Evolutionary conservation across 1,140 invertebrate species (phyloP), one percentile per base, ranked within the genome.

Genomic region (Pogonognathellus flavescens): DNA sequence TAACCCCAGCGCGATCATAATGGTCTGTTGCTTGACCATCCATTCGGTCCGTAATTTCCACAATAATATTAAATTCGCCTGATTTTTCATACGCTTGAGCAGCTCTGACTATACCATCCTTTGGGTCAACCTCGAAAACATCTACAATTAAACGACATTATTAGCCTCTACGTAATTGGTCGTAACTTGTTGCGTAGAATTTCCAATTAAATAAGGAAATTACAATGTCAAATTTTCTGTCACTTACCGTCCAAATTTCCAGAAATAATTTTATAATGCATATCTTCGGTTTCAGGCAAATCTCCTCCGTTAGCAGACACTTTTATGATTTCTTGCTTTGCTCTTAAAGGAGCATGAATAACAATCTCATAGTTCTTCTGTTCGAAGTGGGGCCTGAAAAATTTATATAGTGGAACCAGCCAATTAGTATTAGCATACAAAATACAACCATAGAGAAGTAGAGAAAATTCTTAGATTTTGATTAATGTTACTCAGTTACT

Each of bases 221-320:
- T 66, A 66, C 14, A 66, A 81, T 49, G 14, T n/a, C n/a, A 72
- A 41, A 18, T 50, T 60, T 52, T 93, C 93, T n/a, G 7, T 41
- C 16, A 1, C 8, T 49, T 41, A 76, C 70, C 93, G 84, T 93
- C 91, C 57, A 94, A 93, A 90, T 95, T 96, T 88, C 95, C 95
- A 7, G 91, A 91, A 14, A 94, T 90, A 31, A 98, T 97, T 20
- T 85, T 84, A 52, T 85, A 89, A 90, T 93, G 93, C 49, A 96
- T 90, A 13, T 94, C 93, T 13, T 97, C 93, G 90, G 96, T 97
- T 90, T 97, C 96, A 1, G 95, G 94, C 1, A 98, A 25, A 83
- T 89, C 88, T 10, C 86, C 88, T 1, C 88, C 87, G 13, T 72
- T 52, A 8, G 86, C 88, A 13, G 62, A 84, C 0, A 89, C 82